Evolutionary conservation across 2,888 invertebrate species (phyloP), one percentile per base, ranked within the genome.

Genomic region (Drosophila picticornis): DNA sequence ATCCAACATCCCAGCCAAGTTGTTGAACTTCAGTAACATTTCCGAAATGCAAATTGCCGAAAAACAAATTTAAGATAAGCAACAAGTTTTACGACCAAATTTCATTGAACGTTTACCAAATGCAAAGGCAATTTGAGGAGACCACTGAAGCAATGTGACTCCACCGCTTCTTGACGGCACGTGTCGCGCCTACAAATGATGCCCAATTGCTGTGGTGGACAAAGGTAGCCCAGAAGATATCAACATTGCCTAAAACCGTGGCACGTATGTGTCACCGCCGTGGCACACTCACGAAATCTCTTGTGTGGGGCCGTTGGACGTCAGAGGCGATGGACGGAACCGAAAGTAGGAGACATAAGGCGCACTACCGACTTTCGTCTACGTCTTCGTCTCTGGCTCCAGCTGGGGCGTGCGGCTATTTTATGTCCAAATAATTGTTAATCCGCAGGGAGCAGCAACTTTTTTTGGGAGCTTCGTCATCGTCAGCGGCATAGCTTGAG

Each of bases 351-450:
- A 52, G 57, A 52, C 40, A 56, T 29, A 38, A 43, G 32, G 10
- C 34, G 61, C 38, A 71, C 64, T 69, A 43, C 72, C 64, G 53
- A 64, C 55, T 63, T 38, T 50, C 16, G 60, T 43, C 68, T 56
- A 40, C 22, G 32, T 19, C 36, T 70, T 51, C 32, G 76, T 51
- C 56, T 59, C 38, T 29, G 32, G 22, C 51, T 52, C 31, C 29
- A 22, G 19, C 31, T 66, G 32, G 50, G 65, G 78, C 83, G 78
- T 78, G 88, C 68, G 82, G 78, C 76, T 82, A 75, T 83, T 90
- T 88, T 75, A 90, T 88, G 88, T 88, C 86, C 81, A 88, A 86
- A 90, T 90, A 88, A 90, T 88, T 88, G 88, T 88, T 81, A 84
- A 86, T 80, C 88, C 77, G 82, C 67, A 64, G 67, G 78, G 75